Evolutionary conservation across 1,140 invertebrate genomes (phyloP).

Genomic region (Macrostomum lignano): DNA sequence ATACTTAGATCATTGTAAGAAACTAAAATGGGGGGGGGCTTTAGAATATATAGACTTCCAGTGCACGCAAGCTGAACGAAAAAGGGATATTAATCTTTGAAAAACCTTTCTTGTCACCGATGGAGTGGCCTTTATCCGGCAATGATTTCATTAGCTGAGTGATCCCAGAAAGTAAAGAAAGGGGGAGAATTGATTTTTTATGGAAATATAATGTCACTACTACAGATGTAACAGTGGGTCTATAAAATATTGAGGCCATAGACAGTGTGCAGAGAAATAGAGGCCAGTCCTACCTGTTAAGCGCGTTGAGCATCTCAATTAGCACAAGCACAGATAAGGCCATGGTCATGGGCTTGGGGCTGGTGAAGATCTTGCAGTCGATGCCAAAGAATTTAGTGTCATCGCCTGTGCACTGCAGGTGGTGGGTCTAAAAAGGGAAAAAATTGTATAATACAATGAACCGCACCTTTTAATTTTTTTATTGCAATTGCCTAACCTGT

Average conservation of each 20-base stretch:
- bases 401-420: slow-evolving; percentile 20
- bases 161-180: neutral
- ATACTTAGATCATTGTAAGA: too few relatives aligned
- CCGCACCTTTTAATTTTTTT: too few relatives aligned
- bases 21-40: too few relatives aligned
- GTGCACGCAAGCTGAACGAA: neutral
- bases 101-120: too few relatives aligned
- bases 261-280: slow-evolving; percentile 11
- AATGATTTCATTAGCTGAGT: slow-evolving; percentile 2
- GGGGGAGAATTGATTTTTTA: neutral
- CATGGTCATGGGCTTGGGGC: slow-evolving; percentile 26
- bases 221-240: slow-evolving; percentile 1
- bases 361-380: slow-evolving; percentile 20
- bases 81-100: slow-evolving; percentile 1
- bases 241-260: neutral
- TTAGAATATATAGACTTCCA: too few relatives aligned
- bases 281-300: slow-evolving; percentile 23
- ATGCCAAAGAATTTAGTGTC: slow-evolving; percentile 19
- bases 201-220: slow-evolving; percentile 1
- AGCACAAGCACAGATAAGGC: slow-evolving; percentile 27
- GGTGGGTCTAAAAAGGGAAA: slow-evolving; percentile 10
- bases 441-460: too few relatives aligned
- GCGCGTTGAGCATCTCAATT: slow-evolving; percentile 28
- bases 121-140: too few relatives aligned
- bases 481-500: too few relatives aligned